phyloP scores from a whole-genome alignment of 2,888 invertebrate species.

The Epirrhoe alternata region DNA sequence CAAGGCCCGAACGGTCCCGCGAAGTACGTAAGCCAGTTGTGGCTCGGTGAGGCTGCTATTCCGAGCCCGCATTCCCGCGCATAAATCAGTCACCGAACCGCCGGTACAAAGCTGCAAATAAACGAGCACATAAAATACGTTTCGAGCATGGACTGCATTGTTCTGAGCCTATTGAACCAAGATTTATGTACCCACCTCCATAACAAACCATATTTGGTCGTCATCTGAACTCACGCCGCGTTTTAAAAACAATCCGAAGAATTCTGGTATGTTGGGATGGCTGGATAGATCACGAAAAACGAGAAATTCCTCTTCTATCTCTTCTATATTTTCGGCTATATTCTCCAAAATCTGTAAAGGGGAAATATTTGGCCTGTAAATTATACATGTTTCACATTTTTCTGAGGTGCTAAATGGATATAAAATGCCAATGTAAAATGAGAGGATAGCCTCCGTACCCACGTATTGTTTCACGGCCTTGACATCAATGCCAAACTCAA shows the following conservation, averaged over 20 bases:
- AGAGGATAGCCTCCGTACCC: conserved; percentile 55
- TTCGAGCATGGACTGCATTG: conserved; percentile 29
- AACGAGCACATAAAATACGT: conserved; percentile 38
- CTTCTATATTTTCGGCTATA: conserved; percentile 92
- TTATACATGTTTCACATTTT: neutral
- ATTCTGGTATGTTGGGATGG: conserved; percentile 91
- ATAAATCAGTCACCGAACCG: conserved; percentile 92
- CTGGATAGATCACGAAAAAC: conserved; percentile 89
- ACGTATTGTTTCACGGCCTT: conserved; percentile 74
- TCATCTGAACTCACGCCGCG: conserved; percentile 86
- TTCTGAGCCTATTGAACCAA: conserved; percentile 24
- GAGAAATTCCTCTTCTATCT: conserved; percentile 92
- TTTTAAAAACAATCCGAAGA: conserved; percentile 90
- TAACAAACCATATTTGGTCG: conserved; percentile 93
- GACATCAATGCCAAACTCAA: conserved; percentile 70
- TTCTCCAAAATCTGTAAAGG: conserved; percentile 88
- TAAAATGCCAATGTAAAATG: conserved; percentile 54
- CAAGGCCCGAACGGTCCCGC: conserved; percentile 90
- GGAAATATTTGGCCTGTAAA: neutral
- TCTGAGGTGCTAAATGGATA: conserved; percentile 30
- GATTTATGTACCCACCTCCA: conserved; percentile 87
- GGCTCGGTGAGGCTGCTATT: conserved; percentile 87
- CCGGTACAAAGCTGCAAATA: conserved; percentile 89
- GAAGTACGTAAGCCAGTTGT: conserved; percentile 91
- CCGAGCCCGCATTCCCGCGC: conserved; percentile 88